A percentile compares a stretch with the other conserved stretches of the same genome.
These are phyloP conservation scores for Cololabis saira DNA, from an alignment of 2,113 vertebrate genomes.

Conservation along the genomic window DNA sequence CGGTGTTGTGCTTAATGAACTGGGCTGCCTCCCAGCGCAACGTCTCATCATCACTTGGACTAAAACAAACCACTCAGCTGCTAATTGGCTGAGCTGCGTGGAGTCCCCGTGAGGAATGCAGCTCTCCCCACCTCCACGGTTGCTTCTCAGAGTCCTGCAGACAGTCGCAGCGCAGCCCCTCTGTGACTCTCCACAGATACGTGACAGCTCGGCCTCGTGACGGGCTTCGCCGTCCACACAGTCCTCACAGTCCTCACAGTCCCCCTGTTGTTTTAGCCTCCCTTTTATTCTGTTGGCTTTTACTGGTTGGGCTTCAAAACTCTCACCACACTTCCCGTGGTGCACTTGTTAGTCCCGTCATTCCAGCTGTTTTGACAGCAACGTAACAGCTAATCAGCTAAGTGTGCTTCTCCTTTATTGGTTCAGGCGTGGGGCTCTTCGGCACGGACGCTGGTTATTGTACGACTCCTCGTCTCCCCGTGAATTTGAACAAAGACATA, in stretches of 20 bases:
- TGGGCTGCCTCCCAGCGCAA: slow-evolving; percentile 77
- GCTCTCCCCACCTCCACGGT: slow-evolving; percentile 71
- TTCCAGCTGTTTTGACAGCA: no score
- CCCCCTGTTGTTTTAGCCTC: not conserved
- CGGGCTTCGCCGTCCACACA: not conserved
- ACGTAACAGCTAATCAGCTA: no score
- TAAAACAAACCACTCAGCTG: slow-evolving; percentile 81
- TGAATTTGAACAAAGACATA: slow-evolving; percentile 50
- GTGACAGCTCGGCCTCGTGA: slow-evolving; percentile 62
- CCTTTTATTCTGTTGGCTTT: slow-evolving; percentile 5
- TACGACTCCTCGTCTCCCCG: slow-evolving; percentile 30
- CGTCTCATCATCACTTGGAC: slow-evolving; percentile 77
- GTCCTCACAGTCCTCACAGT: not conserved
- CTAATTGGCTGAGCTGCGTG: slow-evolving; percentile 81
- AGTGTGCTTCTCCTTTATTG: not conserved
- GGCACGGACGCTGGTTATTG: slow-evolving; percentile 7
- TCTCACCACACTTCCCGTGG: not conserved
- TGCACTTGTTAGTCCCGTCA: no score
- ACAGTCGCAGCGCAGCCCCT: slow-evolving; percentile 62
- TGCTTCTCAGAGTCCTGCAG: slow-evolving; percentile 73
- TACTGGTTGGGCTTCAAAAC: slow-evolving; percentile 5
- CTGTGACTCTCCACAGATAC: slow-evolving; percentile 65
- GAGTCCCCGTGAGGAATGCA: slow-evolving; percentile 75
- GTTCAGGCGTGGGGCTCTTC: not conserved
- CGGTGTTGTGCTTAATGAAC: slow-evolving; percentile 76